These are phyloP conservation scores for Ardeotis arabs DNA, from an alignment of 2,113 vertebrate species.

Conservation along the genomic window DNA sequence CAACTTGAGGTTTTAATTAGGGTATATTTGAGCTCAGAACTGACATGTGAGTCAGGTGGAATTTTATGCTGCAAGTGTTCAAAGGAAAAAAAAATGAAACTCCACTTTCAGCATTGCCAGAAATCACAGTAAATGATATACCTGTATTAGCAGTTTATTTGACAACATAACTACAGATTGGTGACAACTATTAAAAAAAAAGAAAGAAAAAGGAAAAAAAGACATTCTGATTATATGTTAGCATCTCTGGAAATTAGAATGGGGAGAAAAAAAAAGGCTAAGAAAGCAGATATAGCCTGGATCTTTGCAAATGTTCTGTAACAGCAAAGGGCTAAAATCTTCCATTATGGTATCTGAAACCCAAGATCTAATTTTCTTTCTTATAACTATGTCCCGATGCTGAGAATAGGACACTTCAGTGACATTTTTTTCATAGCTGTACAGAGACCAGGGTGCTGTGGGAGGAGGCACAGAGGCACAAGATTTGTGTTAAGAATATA, in stretches of 20 bases:
- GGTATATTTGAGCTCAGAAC: background rate
- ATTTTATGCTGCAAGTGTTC: background rate
- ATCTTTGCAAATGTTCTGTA: background rate
- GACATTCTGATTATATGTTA: conserved; percentile 42
- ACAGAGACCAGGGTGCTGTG: background rate
- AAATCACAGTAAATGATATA: conserved; percentile 1
- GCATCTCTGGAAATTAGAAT: conserved; percentile 15
- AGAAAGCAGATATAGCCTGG: background rate
- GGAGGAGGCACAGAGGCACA: background rate
- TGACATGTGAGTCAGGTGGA: background rate
- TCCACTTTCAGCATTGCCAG: background rate
- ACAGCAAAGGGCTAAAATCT: background rate
- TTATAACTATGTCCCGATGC: background rate
- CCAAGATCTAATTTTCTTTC: background rate
- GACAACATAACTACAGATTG: conserved; percentile 32
- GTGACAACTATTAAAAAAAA: background rate
- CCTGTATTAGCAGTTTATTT: conserved; percentile 59
- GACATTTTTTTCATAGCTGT: background rate
- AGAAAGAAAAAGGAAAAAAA: background rate
- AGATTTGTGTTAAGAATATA: background rate
- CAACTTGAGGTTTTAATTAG: background rate
- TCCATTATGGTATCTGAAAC: background rate
- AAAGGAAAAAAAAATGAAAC: background rate
- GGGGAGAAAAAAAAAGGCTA: background rate
- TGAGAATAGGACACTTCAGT: background rate